Evolutionary conservation across 1,140 invertebrate species (phyloP).

Genomic region (Dendrolimus kikuchii): DNA sequence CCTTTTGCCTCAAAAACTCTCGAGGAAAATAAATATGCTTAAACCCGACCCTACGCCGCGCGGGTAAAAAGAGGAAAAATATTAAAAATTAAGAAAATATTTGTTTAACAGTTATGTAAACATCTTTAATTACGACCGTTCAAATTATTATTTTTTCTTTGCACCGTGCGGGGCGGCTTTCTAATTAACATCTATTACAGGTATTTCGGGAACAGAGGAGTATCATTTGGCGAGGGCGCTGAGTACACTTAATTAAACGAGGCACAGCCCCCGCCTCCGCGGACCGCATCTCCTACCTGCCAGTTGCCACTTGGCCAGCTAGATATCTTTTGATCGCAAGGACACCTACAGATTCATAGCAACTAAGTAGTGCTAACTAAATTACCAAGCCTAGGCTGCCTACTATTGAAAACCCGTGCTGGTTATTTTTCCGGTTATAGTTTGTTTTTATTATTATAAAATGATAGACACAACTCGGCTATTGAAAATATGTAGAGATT

Average conservation of each 20-base stretch:
- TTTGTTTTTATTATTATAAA: too few species aligned
- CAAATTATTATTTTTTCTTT: conserved; percentile 68
- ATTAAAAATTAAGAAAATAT: conserved; percentile 70
- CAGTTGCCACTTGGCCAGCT: too few species aligned
- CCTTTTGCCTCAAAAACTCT: conserved; percentile 42
- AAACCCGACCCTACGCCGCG: conserved; percentile 50
- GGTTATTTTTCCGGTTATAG: too few species aligned
- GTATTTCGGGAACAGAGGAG: conserved; percentile 60
- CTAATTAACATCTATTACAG: conserved; percentile 69
- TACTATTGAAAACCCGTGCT: too few species aligned
- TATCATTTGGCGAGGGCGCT: conserved; percentile 59
- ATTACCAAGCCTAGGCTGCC: too few species aligned
- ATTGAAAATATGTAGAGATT: background rate
- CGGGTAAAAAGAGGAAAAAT: conserved; percentile 51
- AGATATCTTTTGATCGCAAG: too few species aligned
- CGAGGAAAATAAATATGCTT: conserved; percentile 64
- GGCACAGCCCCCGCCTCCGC: conserved; percentile 28
- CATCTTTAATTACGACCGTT: conserved; percentile 69
- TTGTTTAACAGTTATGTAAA: conserved; percentile 67
- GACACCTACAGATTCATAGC: too few species aligned
- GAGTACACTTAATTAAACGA: conserved; percentile 65
- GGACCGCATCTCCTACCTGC: too few species aligned
- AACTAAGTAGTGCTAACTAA: too few species aligned
- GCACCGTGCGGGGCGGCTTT: conserved; percentile 45
- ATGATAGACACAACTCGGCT: too few species aligned